Evolutionary conservation across 1,140 invertebrate genomes (phyloP), one percentile per base, ranked within the genome.

Genomic region (Drosophila erecta): DNA sequence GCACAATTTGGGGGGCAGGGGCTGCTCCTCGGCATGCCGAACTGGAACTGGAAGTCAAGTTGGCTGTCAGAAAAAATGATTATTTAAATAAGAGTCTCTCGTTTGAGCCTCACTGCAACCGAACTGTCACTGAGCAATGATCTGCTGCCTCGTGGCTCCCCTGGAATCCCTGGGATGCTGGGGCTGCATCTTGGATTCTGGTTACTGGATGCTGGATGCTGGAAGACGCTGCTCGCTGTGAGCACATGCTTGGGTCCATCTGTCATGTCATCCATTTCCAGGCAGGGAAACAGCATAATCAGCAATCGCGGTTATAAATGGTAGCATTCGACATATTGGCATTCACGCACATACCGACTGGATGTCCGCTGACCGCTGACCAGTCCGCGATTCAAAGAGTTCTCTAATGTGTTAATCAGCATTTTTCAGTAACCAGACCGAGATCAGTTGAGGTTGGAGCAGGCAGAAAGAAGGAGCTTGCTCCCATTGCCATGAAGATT

Each of bases 41-140:
- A 91, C 90, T 91, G 85, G 90, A 91, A 91, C 89, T 91, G 90
- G 90, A 91, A 91, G 90, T 91, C 90, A 91, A 91, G 85, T 91
- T 90, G 85, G 79, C 83, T 91, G 90, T 91, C 90, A 91, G 70
- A 91, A 91, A 90, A 91, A 91, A 91, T 91, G 90, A 91, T 91
- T 91, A 91, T 91, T 91, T 91, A 91, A 91, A 91, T 91, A 90
- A 86, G 79, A 90, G 81, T 76, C 65, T 75, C 72, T 90, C 72
- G 69, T 76, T 81, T 72, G 81, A 76, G 81, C 76, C 53, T 58
- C 62, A 67, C 79, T 83, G 81, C 85, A 91, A 90, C 80, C 69
- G 81, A 86, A 86, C 81, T 91, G 89, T 90, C 84, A 83, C 81
- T 81, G 84, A 71, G 55, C 67, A 70, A 59, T 64, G 70, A 56